Conservation (phyloP, 2,888 invertebrate species). For the Aphodius sticticus region DNA sequence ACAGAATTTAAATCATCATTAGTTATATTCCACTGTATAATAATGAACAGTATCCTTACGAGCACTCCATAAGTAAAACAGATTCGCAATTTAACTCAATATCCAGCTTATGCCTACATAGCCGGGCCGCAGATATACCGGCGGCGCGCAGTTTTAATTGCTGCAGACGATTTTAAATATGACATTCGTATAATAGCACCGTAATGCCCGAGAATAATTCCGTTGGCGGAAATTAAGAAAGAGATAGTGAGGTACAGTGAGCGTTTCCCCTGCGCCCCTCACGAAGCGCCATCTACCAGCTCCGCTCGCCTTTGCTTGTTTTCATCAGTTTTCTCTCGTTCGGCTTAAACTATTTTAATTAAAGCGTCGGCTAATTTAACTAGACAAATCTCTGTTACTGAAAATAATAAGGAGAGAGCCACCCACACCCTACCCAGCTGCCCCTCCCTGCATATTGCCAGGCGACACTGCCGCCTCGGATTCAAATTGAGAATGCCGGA, state of each 20-base stretch:
- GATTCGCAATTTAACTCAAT: not conserved
- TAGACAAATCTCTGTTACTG: conserved; percentile 54
- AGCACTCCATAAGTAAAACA: no score
- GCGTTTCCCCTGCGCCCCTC: conserved; percentile 41
- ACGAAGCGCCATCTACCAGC: conserved; percentile 50
- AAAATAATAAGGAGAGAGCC: conserved; percentile 15
- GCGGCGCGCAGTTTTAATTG: not conserved
- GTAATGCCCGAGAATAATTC: conserved; percentile 53
- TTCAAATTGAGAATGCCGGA: not conserved
- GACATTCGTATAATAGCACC: conserved; percentile 21
- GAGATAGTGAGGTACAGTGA: conserved; percentile 48
- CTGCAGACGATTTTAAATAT: conserved; percentile 19
- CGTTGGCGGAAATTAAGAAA: conserved; percentile 56
- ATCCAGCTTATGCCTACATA: not conserved
- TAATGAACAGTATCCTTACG: no score
- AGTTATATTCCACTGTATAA: no score
- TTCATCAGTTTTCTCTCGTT: conserved; percentile 57
- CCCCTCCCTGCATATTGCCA: not conserved
- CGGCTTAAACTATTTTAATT: conserved; percentile 61
- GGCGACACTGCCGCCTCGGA: not conserved
- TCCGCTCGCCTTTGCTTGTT: conserved; percentile 51
- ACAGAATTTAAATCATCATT: no score
- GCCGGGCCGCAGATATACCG: not conserved
- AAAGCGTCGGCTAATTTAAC: conserved; percentile 61
- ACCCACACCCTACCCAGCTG: not conserved